Base-by-base conservation (phyloP, 30 jellyfish, hydroid and myxozoan species). In the Phacellophora camtschatica region DNA sequence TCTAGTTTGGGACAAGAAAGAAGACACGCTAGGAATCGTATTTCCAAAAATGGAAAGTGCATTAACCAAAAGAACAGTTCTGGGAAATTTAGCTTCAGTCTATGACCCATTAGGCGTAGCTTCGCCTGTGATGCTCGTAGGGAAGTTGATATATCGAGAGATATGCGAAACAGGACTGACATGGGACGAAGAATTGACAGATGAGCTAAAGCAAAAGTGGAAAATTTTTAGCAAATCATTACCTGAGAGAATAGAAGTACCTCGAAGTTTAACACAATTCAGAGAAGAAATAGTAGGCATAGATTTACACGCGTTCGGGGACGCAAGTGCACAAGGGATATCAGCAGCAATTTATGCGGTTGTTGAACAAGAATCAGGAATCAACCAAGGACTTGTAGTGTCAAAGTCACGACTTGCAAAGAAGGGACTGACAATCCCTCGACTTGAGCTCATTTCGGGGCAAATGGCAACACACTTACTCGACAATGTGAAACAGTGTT, bases 1-100 rank as follows among this genome's bases (percentile, higher is more conserved):
- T 34, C 82, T 89, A n/a, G 77, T 75, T 30, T 81, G 97, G 97
- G 82, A 89, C 92, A 82, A 59, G 65, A 46, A 68, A n/a, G 71
- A 43, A 53, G 96, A 89, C 31, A 66, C 84, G 16, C 8, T 74
- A 10, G 66, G 63, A 24, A 36, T 46, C 32, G 71, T 63, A 37
- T 50, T 25, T 63, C 71, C 86, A 68, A 65, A 41, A 37, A 61
- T 59, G 0, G 81, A 51, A 8, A 85, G 71, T 15, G 74, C 71
- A 49, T 16, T 81, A 29, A 81, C 95, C 32, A 88, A 80, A 80
- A 80, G 90, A 55, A 77, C 80, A 42, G 50, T 88, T 81, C 86
- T 88, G 18, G 43, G 86, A 49, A 55, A 28, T 55, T 49, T 89
- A 72, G 81, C 83, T 37, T 54, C 65, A 42, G 83, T 81, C 22